Evolutionary conservation across 2,888 invertebrate genomes (phyloP).

Genomic region (Drosophila fulvimacula): DNA sequence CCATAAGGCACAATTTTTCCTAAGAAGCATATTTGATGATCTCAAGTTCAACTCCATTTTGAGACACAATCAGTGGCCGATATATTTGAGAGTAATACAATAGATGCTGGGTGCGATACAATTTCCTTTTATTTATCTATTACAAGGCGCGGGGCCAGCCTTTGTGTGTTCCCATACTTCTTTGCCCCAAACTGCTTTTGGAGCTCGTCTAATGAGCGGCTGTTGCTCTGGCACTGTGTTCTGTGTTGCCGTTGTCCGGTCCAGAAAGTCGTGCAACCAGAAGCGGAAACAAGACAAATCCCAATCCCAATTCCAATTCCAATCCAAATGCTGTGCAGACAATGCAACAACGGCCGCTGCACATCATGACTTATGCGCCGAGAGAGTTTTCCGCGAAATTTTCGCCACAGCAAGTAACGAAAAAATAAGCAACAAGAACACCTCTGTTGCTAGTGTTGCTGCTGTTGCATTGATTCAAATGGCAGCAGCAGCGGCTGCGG

Average conservation of each 20-base stretch:
- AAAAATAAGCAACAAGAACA: conserved; percentile 43
- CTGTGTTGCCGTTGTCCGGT: conserved; percentile 37
- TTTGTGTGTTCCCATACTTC: conserved; percentile 35
- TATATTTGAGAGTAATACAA: conserved; percentile 2
- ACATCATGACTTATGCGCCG: conserved; percentile 62
- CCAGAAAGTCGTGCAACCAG: conserved; percentile 53
- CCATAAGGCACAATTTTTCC: background rate
- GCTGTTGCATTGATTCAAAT: conserved; percentile 50
- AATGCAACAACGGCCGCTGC: conserved; percentile 41
- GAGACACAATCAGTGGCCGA: conserved; percentile 9
- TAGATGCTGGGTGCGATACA: conserved; percentile 14
- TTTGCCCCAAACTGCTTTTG: conserved; percentile 17
- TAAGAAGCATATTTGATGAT: too few relatives aligned
- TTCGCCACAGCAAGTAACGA: conserved; percentile 43
- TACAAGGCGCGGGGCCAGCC: background rate
- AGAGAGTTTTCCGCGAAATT: conserved; percentile 73
- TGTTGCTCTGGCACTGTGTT: conserved; percentile 3
- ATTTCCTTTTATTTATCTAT: conserved; percentile 19
- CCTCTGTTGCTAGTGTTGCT: conserved; percentile 14
- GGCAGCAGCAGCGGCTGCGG: conserved; percentile 39
- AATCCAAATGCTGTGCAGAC: conserved; percentile 33
- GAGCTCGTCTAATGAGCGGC: conserved; percentile 44
- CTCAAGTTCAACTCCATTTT: conserved; percentile 1
- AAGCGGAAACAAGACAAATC: conserved; percentile 56
- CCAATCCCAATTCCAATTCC: conserved; percentile 32